These are phyloP conservation scores for Armadillidium nasatum DNA, from an alignment of 1,140 invertebrate species.

Conservation along the genomic window DNA sequence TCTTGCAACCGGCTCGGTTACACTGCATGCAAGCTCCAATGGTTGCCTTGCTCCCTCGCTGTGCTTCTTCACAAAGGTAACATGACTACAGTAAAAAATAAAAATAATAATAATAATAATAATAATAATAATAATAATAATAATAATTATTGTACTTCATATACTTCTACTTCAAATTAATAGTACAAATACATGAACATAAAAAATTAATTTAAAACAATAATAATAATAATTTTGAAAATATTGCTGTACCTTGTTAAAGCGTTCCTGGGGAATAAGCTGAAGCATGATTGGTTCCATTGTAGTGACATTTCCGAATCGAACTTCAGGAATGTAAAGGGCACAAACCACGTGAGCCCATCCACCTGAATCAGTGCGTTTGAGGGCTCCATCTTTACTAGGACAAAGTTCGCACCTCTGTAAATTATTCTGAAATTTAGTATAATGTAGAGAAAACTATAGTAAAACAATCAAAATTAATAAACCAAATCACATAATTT, in stretches of 20 bases:
- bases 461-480: no score
- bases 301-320: conserved; percentile 93
- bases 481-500: no score
- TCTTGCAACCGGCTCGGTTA: conserved; percentile 88
- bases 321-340: conserved; percentile 93
- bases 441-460: no score
- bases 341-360: conserved; percentile 99
- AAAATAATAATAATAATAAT: no score
- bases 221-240: no score
- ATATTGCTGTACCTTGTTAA: conserved; percentile 42
- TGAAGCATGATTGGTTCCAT: conserved; percentile 95
- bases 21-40: conserved; percentile 98
- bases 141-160: no score
- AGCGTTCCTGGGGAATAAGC: conserved; percentile 73
- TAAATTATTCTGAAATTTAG: no score
- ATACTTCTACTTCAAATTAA: no score
- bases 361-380: conserved; percentile 83
- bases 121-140: no score
- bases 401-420: conserved; percentile 93
- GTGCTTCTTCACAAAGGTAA: conserved; percentile 90
- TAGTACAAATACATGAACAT: no score
- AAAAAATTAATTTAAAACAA: no score
- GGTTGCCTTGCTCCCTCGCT: conserved; percentile 68
- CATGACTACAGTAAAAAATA: conserved; percentile 54
- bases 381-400: conserved; percentile 89